Conservation (phyloP, 1,140 invertebrate species). For the Euura saliciscinereae region DNA sequence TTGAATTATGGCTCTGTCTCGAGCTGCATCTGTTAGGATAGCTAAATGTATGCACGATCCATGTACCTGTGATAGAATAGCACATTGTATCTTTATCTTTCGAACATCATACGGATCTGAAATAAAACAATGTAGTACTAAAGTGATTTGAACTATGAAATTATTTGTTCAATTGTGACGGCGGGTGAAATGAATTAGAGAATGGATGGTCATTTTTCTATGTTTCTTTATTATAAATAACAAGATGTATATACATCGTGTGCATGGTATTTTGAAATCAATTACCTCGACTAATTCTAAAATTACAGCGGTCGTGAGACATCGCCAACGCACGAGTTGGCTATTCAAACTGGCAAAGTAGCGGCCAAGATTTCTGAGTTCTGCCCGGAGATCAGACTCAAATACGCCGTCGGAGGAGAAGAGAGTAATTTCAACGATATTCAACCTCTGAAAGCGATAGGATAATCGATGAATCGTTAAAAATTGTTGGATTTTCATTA, state of each 20-base stretch:
- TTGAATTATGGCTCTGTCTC: background rate
- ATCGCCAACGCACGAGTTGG: too few relatives aligned
- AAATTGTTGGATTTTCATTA: too few relatives aligned
- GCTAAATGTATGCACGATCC: constrained; percentile 5
- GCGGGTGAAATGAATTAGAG: background rate
- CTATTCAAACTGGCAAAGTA: constrained; percentile 96
- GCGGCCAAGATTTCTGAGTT: constrained; percentile 92
- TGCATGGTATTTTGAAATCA: constrained; percentile 55
- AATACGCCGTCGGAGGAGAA: constrained; percentile 93
- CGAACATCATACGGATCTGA: constrained; percentile 13
- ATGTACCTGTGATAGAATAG: constrained; percentile 39
- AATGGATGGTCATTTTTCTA: constrained; percentile 27
- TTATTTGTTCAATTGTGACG: too few relatives aligned
- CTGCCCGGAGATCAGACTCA: constrained; percentile 88
- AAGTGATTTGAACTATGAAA: too few relatives aligned
- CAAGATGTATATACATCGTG: constrained; percentile 57
- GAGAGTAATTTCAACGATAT: constrained; percentile 75
- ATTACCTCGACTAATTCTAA: too few relatives aligned
- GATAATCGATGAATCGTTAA: constrained; percentile 26
- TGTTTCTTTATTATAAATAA: constrained; percentile 59
- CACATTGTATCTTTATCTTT: constrained; percentile 26
- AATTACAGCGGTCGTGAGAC: too few relatives aligned
- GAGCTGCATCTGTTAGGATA: background rate
- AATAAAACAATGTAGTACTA: constrained; percentile 1
- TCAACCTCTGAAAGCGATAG: too few relatives aligned